Evolutionary conservation across 2,797 vertebrate species (phyloP), one percentile per base, ranked within the genome.

Genomic region (Callimico goeldii): DNA sequence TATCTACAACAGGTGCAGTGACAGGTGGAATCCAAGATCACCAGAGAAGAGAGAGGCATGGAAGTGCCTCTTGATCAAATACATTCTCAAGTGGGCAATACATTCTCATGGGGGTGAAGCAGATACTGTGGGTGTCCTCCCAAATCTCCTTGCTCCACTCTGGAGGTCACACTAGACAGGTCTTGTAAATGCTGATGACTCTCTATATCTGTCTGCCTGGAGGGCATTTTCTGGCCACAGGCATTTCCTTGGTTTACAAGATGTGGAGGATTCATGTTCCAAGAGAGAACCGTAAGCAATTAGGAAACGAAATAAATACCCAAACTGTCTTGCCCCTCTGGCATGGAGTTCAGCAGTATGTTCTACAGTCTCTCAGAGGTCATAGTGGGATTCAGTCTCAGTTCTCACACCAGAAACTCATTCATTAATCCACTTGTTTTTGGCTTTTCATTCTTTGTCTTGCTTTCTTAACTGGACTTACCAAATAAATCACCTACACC

Each of bases 61-160:
- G 5, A 26, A 48, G 19, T 2, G 46, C n/a, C n/a, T n/a, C n/a
- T n/a, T n/a, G n/a, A n/a, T n/a, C n/a, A n/a, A n/a, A n/a, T n/a
- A n/a, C n/a, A n/a, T n/a, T n/a, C n/a, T n/a, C n/a, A n/a, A n/a
- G n/a, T n/a, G n/a, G n/a, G n/a, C n/a, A n/a, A n/a, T n/a, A n/a
- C n/a, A n/a, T n/a, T n/a, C n/a, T n/a, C n/a, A n/a, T n/a, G 55
- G 2, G 1, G 3, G 2, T 1, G 12, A 26, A 70, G 28, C 7
- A 39, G 77, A 28, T 33, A 11, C 11, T 55, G 13, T 36, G 76
- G 2, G 15, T 36, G 0, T 57, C 39, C 26, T 80, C 22, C 22
- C 36, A 8, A 19, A 13, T 28, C 39, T 50, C 14, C 11, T 75
- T 26, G 41, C 14, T 67, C 15, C 46, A 57, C n/a, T 28, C 26